Conservation (phyloP, 2,113 vertebrate genomes). For the Colistium nudipinnis region DNA sequence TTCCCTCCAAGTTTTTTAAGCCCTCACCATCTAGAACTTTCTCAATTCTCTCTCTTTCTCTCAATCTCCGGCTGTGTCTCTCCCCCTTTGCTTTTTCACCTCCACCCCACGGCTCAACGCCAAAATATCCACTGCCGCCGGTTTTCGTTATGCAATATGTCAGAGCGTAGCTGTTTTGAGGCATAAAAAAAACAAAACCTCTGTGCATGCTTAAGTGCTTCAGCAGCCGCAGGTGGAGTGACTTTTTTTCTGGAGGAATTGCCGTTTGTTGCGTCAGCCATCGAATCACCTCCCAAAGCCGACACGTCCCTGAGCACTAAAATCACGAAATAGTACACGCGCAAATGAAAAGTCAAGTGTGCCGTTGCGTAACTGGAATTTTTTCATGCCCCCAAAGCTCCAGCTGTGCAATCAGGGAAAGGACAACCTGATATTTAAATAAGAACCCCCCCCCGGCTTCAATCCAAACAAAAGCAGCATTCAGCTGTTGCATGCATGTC, state of each 20-base stretch:
- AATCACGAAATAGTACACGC: conserved; percentile 33
- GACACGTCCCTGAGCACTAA: conserved; percentile 2
- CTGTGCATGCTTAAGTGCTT: background rate
- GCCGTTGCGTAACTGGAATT: conserved; percentile 30
- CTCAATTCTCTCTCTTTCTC: too few species aligned
- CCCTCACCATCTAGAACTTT: conserved; percentile 45
- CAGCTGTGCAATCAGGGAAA: conserved; percentile 49
- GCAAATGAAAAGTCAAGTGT: conserved; percentile 22
- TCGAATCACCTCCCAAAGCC: background rate
- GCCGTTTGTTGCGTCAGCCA: conserved; percentile 62
- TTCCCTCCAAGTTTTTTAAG: conserved; percentile 52
- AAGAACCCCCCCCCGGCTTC: conserved; percentile 1
- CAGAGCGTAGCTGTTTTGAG: background rate
- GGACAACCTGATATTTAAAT: conserved; percentile 26
- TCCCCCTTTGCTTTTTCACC: background rate
- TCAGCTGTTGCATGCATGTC: conserved; percentile 9
- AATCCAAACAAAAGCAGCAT: conserved; percentile 19
- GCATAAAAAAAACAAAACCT: background rate
- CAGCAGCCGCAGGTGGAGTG: conserved; percentile 19
- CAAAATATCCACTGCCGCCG: background rate
- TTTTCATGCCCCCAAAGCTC: conserved; percentile 32
- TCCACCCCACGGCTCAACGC: background rate
- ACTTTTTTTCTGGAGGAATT: conserved; percentile 36
- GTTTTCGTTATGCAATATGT: background rate
- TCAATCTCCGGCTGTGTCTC: conserved; percentile 9